Base-by-base conservation (phyloP, 2,888 invertebrate genomes). In the Agonopterix alstromeriana region DNA sequence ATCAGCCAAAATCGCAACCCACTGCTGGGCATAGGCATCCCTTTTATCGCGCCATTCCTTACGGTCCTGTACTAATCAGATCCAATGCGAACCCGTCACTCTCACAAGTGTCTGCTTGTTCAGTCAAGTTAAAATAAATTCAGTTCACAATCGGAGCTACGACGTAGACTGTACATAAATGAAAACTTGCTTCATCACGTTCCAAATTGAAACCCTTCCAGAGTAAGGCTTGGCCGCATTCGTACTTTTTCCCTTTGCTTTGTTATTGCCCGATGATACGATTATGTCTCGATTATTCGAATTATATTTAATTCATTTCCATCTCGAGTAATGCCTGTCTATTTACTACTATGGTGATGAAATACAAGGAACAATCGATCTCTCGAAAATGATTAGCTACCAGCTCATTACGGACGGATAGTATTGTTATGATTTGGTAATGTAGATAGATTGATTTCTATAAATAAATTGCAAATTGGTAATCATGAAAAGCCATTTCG, bases 121-220 rank as follows among this genome's bases (percentile, higher is more conserved):
- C n/a, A n/a, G n/a, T n/a, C n/a, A 27, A 27, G 27, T 27, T 27
- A 27, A 27, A 27, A 27, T 27, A 27, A 27, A 27, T 27, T 27
- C 27, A 27, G 27, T 27, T 27, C 27, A 7, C 27, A 38, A 38
- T n/a, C 38, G 10, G 10, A 38, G 3, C 10, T 42, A n/a, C 10
- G 10, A 10, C 2, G 42, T n/a, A 8, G 12, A 10, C 42, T 42
- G 12, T 67, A 75, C 75, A 70, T 79, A 85, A 83, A 85, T 84
- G 82, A 84, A 85, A 83, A 79, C 81, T 78, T 77, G 79, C 74
- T 80, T 81, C 85, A 87, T 89, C 89, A 88, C 89, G 89, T 89
- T 84, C 85, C 80, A 84, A 86, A 88, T 88, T 89, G 88, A 84
- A 89, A 89, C 89, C 86, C 84, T 81, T 77, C 77, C 77, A 73